Conservation (phyloP, 1,140 invertebrate genomes). For the Drosophila sp. region DNA sequence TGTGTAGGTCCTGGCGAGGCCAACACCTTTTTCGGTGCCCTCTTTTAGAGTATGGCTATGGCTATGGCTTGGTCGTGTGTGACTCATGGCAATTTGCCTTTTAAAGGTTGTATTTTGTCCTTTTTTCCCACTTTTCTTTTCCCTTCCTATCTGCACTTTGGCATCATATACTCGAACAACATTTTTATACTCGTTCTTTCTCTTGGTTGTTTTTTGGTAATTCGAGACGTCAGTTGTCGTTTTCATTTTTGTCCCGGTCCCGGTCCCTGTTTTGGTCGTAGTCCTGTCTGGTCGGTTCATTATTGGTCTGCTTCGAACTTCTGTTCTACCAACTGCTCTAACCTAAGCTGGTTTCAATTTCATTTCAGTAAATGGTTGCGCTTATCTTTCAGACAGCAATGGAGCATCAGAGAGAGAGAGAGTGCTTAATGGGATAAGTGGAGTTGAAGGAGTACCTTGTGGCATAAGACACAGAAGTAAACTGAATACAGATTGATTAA, state of each 20-base stretch:
- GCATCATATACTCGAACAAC: slow-evolving; percentile 39
- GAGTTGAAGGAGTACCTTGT: background rate
- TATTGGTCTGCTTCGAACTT: slow-evolving; percentile 36
- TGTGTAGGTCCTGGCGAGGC: slow-evolving; percentile 49
- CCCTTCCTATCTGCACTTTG: slow-evolving; percentile 11
- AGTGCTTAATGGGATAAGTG: slow-evolving; percentile 21
- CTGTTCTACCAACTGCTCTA: slow-evolving; percentile 34
- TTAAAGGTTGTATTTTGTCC: slow-evolving; percentile 28
- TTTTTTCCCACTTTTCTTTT: slow-evolving; percentile 29
- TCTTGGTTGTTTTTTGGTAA: slow-evolving; percentile 51
- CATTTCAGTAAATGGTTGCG: slow-evolving; percentile 59
- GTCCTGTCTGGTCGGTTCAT: slow-evolving; percentile 22
- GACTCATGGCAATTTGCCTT: slow-evolving; percentile 66
- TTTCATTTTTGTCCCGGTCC: slow-evolving; percentile 38
- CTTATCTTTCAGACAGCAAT: slow-evolving; percentile 52
- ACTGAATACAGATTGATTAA: background rate
- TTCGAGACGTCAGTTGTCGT: slow-evolving; percentile 58
- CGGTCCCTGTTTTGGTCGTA: slow-evolving; percentile 35
- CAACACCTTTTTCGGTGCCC: slow-evolving; percentile 62
- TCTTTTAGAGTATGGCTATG: slow-evolving; percentile 34
- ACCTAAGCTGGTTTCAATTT: slow-evolving; percentile 59
- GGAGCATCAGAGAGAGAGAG: slow-evolving; percentile 29
- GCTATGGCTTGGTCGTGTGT: slow-evolving; percentile 33
- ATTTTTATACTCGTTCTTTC: slow-evolving; percentile 5
- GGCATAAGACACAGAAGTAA: slow-evolving; percentile 39